Percentiles rank a stretch among this genome's conserved stretches.
phyloP scores from a whole-genome alignment of 2,888 invertebrate genomes.

The Tryphoninae sp. region DNA sequence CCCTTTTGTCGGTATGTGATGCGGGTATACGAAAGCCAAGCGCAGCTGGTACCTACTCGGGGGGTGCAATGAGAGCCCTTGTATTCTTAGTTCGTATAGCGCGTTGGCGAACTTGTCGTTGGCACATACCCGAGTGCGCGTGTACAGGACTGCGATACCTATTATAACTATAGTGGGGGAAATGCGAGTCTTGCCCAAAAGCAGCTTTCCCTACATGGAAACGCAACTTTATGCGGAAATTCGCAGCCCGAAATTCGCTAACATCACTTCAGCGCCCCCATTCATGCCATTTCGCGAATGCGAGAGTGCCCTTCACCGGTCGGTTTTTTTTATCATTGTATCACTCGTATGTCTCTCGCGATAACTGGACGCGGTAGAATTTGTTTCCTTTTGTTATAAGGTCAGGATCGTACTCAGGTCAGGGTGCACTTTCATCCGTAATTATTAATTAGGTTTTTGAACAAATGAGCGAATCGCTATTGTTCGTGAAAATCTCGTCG shows the following conservation, averaged over 20 bases:
- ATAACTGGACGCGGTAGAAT: too few relatives aligned
- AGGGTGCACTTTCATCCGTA: too few relatives aligned
- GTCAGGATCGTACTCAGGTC: too few relatives aligned
- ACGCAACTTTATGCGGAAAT: slow-evolving; percentile 23
- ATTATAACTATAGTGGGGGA: slow-evolving; percentile 25
- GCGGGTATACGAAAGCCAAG: slow-evolving; percentile 57
- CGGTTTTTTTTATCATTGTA: too few relatives aligned
- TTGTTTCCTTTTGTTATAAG: too few relatives aligned
- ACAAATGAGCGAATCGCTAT: too few relatives aligned
- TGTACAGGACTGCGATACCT: slow-evolving; percentile 39
- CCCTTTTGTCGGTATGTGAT: slow-evolving; percentile 29
- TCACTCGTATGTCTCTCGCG: too few relatives aligned
- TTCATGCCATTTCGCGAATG: slow-evolving; percentile 7
- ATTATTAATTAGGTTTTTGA: too few relatives aligned
- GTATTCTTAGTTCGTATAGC: slow-evolving; percentile 22
- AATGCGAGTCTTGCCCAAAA: slow-evolving; percentile 24
- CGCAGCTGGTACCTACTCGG: slow-evolving; percentile 56
- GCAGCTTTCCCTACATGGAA: slow-evolving; percentile 15
- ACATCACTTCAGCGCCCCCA: background rate
- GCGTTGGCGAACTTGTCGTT: slow-evolving; percentile 52
- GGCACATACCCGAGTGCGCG: slow-evolving; percentile 22
- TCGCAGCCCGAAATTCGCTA: background rate
- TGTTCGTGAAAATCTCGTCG: too few relatives aligned
- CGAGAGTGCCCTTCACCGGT: background rate
- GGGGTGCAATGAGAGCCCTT: slow-evolving; percentile 59